These are phyloP conservation scores for Poeciliopsis turneri DNA, from an alignment of 2,797 vertebrate genomes.

Conservation along the genomic window DNA sequence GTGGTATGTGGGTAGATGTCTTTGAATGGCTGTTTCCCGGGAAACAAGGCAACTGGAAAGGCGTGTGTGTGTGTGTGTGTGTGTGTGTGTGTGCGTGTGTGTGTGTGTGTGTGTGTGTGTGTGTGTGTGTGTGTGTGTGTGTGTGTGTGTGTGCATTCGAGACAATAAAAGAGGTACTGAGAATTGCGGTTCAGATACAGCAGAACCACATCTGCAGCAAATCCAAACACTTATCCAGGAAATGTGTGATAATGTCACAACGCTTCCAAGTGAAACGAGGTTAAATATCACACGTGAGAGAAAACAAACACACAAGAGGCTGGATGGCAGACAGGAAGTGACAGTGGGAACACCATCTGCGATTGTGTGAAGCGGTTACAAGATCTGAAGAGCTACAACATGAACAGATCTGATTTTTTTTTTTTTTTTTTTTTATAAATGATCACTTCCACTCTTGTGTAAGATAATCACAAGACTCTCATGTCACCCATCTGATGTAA, in stretches of 20 bases:
- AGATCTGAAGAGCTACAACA: background rate
- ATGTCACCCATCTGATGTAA: background rate
- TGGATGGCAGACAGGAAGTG: background rate
- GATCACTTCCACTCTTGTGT: background rate
- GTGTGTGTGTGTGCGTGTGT: no score
- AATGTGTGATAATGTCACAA: background rate
- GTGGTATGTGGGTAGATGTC: constrained; percentile 29
- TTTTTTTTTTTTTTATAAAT: background rate
- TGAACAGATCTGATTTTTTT: background rate
- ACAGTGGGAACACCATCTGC: background rate
- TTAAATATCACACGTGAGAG: background rate
- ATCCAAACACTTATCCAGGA: background rate
- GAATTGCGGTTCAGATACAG: background rate
- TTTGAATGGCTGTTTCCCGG: constrained; percentile 62
- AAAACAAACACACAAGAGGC: background rate
- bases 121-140: no score
- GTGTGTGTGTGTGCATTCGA: background rate
- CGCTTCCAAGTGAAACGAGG: background rate
- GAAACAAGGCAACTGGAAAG: constrained; percentile 46
- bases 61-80: background rate
- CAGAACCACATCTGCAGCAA: background rate
- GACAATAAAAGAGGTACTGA: background rate
- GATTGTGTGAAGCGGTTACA: background rate
- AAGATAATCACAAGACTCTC: background rate
- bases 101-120: no score